Evolutionary conservation across 1,140 invertebrate genomes (phyloP).

Genomic region (Akabosia matsudoensis): DNA sequence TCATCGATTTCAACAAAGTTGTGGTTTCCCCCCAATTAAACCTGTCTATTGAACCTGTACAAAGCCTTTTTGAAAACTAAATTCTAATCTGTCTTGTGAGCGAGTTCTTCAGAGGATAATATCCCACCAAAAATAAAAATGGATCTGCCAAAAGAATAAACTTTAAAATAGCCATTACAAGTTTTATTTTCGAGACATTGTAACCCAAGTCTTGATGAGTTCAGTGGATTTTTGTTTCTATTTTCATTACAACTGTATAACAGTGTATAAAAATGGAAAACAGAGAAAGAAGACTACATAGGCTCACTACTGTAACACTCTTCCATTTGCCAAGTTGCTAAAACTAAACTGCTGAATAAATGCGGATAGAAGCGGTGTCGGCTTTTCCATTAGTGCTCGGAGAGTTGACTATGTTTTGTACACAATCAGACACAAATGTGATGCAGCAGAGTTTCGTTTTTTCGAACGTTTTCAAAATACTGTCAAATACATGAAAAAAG

Average conservation of each 20-base stretch:
- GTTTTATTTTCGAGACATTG: neutral
- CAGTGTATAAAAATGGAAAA: neutral
- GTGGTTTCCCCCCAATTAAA: too few relatives aligned
- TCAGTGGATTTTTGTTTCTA: too few relatives aligned
- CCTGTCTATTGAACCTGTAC: too few relatives aligned
- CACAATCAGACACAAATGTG: neutral
- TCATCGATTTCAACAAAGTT: too few relatives aligned
- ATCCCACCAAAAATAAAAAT: too few relatives aligned
- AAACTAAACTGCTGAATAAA: neutral
- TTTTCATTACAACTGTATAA: neutral
- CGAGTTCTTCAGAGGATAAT: too few relatives aligned
- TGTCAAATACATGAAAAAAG: neutral
- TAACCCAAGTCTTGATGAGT: too few relatives aligned
- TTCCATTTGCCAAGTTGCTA: neutral
- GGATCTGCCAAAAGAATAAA: neutral
- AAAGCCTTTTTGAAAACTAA: too few relatives aligned
- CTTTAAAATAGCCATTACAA: conserved; percentile 11
- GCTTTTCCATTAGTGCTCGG: neutral
- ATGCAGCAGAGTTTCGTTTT: neutral
- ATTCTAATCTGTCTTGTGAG: too few relatives aligned
- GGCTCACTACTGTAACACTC: too few relatives aligned
- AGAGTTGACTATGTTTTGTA: neutral
- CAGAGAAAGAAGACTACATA: neutral
- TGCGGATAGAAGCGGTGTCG: neutral
- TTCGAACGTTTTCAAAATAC: neutral